Percentiles rank a stretch among this genome's conserved stretches.
These are phyloP conservation scores for Agapetus fuscipes DNA, from an alignment of 2,888 invertebrate genomes.

Conservation along the genomic window DNA sequence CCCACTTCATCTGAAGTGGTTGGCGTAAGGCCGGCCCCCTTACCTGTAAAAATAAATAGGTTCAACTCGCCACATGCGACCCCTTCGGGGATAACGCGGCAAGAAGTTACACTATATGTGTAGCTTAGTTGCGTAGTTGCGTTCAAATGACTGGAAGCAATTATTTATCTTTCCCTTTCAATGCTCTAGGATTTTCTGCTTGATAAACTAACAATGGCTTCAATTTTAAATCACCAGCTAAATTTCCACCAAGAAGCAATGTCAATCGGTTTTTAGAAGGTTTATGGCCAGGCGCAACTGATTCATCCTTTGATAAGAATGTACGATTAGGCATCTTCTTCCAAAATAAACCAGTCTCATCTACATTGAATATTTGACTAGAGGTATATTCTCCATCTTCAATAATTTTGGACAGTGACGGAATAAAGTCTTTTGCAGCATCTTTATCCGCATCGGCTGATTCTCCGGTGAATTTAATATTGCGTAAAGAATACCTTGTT, in stretches of 20 bases:
- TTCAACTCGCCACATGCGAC: too few relatives aligned
- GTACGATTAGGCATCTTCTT: conserved; percentile 21
- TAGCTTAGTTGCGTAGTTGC: too few relatives aligned
- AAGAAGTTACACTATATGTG: too few relatives aligned
- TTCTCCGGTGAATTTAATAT: background rate
- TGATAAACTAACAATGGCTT: conserved; percentile 28
- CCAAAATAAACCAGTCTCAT: conserved; percentile 18
- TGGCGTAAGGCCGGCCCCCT: too few relatives aligned
- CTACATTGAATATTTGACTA: conserved; percentile 10
- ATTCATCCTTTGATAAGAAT: conserved; percentile 17
- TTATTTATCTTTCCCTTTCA: conserved; percentile 24
- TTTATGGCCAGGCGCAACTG: too few relatives aligned
- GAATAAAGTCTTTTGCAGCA: background rate
- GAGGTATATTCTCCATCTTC: conserved; percentile 13
- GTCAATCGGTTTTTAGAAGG: conserved; percentile 25
- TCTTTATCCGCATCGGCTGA: background rate
- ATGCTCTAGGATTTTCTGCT: conserved; percentile 26
- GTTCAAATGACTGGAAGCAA: too few relatives aligned
- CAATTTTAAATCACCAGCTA: conserved; percentile 26
- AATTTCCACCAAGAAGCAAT: conserved; percentile 26
- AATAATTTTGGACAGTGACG: too few relatives aligned
- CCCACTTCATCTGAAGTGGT: too few relatives aligned
- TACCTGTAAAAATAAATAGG: too few relatives aligned
- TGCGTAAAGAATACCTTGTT: conserved; percentile 1
- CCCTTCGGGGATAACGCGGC: too few relatives aligned